Base-by-base conservation (phyloP, 2,888 invertebrate genomes). In the Dione vanillae region DNA sequence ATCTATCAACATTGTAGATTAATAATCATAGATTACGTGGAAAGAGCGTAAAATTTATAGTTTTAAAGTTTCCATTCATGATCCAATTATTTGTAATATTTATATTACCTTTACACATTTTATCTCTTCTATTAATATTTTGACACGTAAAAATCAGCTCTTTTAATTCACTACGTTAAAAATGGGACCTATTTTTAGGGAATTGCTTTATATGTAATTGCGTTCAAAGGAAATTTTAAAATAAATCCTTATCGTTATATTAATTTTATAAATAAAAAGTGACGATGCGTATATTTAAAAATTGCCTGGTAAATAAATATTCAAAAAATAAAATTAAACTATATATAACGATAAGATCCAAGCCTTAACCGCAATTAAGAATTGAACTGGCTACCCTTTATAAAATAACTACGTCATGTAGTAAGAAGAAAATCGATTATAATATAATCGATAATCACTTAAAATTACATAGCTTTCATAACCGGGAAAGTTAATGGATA, bases 1-100 rank as follows among this genome's bases (percentile, higher is more conserved):
- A 20, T 67, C 52, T 61, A 52, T 45, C 27, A 47, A 47, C 69
- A 47, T 37, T 40, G 69, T 69, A 64, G 40, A 47, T 64, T 64
- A 54, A 47, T 20, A 64, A 20, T 54, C 40, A 40, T 47, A 64
- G 49, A 64, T 51, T 40, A 49, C 40, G 19, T 37, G 51, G 49
- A 62, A 69, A 69, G 64, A 69, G 62, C 69, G 69, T 69, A 64
- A 49, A 64, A 19, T 45, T 14, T 41, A 45, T 45, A 45, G 14
- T 51, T 64, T 64, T 51, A 47, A 40, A 49, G 14, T 64, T 40
- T 61, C 61, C 27, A 27, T 27, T 27, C 27, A 27, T 61, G 43
- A 45, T 10, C 61, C 45, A 61, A 45, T 61, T 61, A 27, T n/a
- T 45, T 45, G 8, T 35, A 45, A 45, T 16, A 27, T 16, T 14